Percentiles rank a stretch among this genome's conserved stretches.
Evolutionary conservation across 2,888 invertebrate genomes (phyloP).

Genomic region (Drosophila seclusa): DNA sequence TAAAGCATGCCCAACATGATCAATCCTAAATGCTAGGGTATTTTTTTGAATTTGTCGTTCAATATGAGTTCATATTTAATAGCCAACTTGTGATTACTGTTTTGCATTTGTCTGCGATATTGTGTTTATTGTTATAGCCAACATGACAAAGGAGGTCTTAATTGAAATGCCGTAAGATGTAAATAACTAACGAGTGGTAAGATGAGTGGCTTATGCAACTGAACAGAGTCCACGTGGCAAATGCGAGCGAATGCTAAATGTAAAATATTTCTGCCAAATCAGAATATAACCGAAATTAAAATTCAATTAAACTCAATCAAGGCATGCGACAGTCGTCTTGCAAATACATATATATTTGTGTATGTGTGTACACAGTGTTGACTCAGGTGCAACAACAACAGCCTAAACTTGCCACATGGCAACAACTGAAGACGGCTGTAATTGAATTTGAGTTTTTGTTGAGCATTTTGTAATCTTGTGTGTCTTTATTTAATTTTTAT

Average conservation of each 20-base stretch:
- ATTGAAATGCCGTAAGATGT: slow-evolving; percentile 68
- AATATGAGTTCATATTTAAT: slow-evolving; percentile 3
- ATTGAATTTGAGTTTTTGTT: slow-evolving; percentile 54
- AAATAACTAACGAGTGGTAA: slow-evolving; percentile 25
- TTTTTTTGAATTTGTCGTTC: not conserved
- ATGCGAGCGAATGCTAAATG: slow-evolving; percentile 20
- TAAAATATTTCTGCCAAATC: slow-evolving; percentile 40
- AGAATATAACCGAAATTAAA: slow-evolving; percentile 47
- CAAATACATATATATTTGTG: not conserved
- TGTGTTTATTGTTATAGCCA: slow-evolving; percentile 38
- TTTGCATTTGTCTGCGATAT: slow-evolving; percentile 5
- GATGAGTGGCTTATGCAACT: no score
- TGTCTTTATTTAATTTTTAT: slow-evolving; percentile 70
- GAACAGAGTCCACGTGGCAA: not conserved
- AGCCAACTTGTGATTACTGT: slow-evolving; percentile 11
- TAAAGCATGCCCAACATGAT: slow-evolving; percentile 4
- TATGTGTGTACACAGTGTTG: not conserved
- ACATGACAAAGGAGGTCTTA: slow-evolving; percentile 66
- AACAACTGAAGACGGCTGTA: slow-evolving; percentile 33
- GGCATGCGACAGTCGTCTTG: slow-evolving; percentile 26
- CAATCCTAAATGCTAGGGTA: not conserved
- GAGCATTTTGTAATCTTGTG: slow-evolving; percentile 62
- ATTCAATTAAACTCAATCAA: slow-evolving; percentile 70
- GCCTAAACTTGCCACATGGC: slow-evolving; percentile 27
- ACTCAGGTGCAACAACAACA: slow-evolving; percentile 20